A percentile compares a stretch with the other conserved stretches of the same genome.
These are phyloP conservation scores for Hippasteria phrygiana DNA, from an alignment of 53 echinoderm and acorn worm species.

Conservation along the genomic window DNA sequence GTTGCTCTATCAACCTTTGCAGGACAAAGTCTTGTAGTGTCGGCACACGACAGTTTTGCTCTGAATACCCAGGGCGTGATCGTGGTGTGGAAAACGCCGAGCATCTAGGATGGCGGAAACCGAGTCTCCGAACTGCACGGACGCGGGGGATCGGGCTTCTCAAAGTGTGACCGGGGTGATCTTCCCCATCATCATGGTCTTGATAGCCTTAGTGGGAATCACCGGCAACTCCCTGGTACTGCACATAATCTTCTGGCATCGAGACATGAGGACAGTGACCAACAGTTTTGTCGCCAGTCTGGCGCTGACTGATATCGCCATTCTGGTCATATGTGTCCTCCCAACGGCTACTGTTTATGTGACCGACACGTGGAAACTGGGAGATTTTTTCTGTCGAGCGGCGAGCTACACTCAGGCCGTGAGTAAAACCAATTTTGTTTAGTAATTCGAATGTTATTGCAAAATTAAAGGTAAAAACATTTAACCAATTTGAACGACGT, in stretches of 20 bases:
- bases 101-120: slow-evolving; percentile 26
- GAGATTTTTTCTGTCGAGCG: slow-evolving; percentile 75
- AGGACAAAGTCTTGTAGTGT: too few species aligned
- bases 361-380: slow-evolving; percentile 67
- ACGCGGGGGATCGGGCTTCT: background rate
- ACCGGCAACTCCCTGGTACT: slow-evolving; percentile 90
- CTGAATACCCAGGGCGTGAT: too few species aligned
- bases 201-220: slow-evolving; percentile 77
- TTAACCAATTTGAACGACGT: too few species aligned
- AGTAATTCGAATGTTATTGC: too few species aligned
- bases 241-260: slow-evolving; percentile 82
- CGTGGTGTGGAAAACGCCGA: too few species aligned
- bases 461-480: too few species aligned
- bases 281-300: slow-evolving; percentile 94
- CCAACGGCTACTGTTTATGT: slow-evolving; percentile 72
- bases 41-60: too few species aligned
- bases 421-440: slow-evolving; percentile 47
- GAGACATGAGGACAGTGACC: slow-evolving; percentile 93
- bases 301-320: slow-evolving; percentile 84
- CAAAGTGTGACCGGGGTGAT: background rate
- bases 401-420: slow-evolving; percentile 83
- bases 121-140: background rate
- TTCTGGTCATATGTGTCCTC: slow-evolving; percentile 82
- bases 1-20: too few species aligned
- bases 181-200: slow-evolving; percentile 60